Percentiles rank a stretch among this genome's conserved stretches.
Evolutionary conservation across 2,797 vertebrate genomes (phyloP).

Genomic region (Falco biarmicus): DNA sequence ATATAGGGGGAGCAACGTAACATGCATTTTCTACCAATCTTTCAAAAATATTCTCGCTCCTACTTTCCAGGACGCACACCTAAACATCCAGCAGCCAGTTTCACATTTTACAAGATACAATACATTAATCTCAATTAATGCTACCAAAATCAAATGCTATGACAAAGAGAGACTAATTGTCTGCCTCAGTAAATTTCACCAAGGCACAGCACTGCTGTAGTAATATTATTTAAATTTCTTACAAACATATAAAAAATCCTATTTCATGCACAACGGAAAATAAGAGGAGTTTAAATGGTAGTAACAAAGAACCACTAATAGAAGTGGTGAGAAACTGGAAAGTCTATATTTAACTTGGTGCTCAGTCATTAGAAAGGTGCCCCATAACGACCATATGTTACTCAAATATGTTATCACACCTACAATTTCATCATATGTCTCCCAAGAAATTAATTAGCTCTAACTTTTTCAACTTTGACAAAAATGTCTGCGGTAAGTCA

Average conservation of each 20-base stretch:
- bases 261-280: conserved; percentile 39
- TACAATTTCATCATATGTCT: conserved; percentile 85
- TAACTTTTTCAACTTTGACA: conserved; percentile 87
- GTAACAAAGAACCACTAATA: conserved; percentile 74
- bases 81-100: not conserved
- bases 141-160: not conserved
- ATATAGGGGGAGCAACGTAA: not conserved
- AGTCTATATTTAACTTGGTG: conserved; percentile 81
- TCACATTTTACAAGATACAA: not conserved
- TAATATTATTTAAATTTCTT: conserved; percentile 6
- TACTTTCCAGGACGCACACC: not conserved
- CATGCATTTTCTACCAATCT: not conserved
- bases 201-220: not conserved
- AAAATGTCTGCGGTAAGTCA: conserved; percentile 83
- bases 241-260: conserved; percentile 37
- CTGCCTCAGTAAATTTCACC: not conserved
- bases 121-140: not conserved
- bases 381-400: conserved; percentile 84
- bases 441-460: conserved; percentile 86
- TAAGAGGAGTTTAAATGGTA: conserved; percentile 63
- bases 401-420: conserved; percentile 86
- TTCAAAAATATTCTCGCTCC: not conserved
- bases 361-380: conserved; percentile 84
- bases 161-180: not conserved
- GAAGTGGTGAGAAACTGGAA: conserved; percentile 70